phyloP scores from a whole-genome alignment of 2,797 vertebrate species.

The Acestrorhynchus altus region DNA sequence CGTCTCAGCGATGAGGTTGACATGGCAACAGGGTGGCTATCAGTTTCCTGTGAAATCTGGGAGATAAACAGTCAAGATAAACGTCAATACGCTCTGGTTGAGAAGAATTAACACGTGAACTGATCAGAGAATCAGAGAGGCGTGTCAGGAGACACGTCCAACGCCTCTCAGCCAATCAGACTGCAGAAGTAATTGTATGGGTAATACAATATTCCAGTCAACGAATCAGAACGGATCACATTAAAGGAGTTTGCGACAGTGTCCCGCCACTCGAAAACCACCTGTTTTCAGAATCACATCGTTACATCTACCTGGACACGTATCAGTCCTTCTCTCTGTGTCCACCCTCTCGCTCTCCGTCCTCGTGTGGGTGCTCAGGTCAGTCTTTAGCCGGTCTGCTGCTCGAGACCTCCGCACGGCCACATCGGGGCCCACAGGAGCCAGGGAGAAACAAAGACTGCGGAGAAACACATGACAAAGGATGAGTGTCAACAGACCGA shows the following conservation, averaged over 20 bases:
- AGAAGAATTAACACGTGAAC: no score
- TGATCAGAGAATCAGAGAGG: no score
- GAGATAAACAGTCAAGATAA: slow-evolving; percentile 59
- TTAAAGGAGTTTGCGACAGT: no score
- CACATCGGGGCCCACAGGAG: slow-evolving; percentile 77
- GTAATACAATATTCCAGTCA: no score
- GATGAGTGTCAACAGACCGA: not conserved
- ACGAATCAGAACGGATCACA: no score
- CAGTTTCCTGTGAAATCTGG: slow-evolving; percentile 73
- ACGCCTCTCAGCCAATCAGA: no score
- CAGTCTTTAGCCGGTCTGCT: slow-evolving; percentile 72
- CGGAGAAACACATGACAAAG: not conserved
- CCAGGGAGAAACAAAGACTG: slow-evolving; percentile 41
- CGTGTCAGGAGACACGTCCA: no score
- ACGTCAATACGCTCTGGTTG: slow-evolving; percentile 41
- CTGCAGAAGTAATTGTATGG: no score
- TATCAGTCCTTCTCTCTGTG: slow-evolving; percentile 29
- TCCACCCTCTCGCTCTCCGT: slow-evolving; percentile 48
- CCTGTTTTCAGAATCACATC: no score
- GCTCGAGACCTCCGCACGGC: slow-evolving; percentile 73
- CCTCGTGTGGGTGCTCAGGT: slow-evolving; percentile 60
- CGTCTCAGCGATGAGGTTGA: slow-evolving; percentile 93
- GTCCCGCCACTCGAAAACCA: no score
- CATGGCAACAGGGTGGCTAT: slow-evolving; percentile 85
- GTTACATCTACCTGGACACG: slow-evolving; percentile 45